Evolutionary conservation across 2,888 invertebrate species (phyloP), one percentile per base, ranked within the genome.

Genomic region (Dynastes grantii): DNA sequence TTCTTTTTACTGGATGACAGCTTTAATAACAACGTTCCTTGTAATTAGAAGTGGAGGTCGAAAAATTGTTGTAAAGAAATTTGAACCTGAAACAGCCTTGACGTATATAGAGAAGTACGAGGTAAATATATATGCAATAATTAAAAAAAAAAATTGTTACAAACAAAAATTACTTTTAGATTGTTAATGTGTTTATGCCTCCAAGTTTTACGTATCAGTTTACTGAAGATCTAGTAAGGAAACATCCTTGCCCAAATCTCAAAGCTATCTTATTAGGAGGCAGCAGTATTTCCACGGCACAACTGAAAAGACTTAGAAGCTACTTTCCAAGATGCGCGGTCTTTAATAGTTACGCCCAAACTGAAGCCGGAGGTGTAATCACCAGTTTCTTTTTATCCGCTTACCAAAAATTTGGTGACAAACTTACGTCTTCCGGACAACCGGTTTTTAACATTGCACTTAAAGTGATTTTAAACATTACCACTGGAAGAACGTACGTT

Each of bases 341-440:
- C 0, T 27, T 82, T 0, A 86, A 87, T 55, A 82, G 81, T 0
- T 90, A 87, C 73, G 90, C 90, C 1, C 88, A 89, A 86, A 89
- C 88, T 40, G 90, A 90, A 82, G 64, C 88, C n/a, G 82, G 85
- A 1, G 84, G 86, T 1, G 1, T 88, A 0, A 86, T 82, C 8
- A 81, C 82, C 8, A 29, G 70, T 29, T 84, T 82, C 65, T 37
- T 80, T 61, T 71, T 65, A 29, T 63, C 32, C 8, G n/a, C 53
- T 13, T 55, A 71, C 22, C 4, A 11, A 22, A 73, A 78, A n/a
- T 11, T 55, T 0, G 37, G 58, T 55, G 76, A 32, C 9, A 80
- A 81, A 75, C 27, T 40, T 1, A 70, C 68, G 9, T 79, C 81
- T 6, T 75, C 78, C 27, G 83, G 83, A 61, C 76, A 76, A 75